Evolutionary conservation across 2,113 vertebrate genomes (phyloP), one percentile per base, ranked within the genome.

Genomic region (Notothenia rossii): DNA sequence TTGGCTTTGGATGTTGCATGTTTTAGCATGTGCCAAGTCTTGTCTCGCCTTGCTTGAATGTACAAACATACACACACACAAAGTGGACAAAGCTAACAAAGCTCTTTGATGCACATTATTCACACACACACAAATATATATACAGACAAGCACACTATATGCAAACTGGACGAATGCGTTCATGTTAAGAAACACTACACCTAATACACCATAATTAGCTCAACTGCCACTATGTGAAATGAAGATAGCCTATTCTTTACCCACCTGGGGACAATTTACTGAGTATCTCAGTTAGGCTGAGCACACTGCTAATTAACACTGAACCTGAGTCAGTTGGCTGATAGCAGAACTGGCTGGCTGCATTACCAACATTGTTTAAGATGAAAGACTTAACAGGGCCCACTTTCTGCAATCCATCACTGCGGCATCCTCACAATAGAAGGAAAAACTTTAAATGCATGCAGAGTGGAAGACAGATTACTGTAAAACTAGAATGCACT

Each of bases 251-350:
- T 85, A 90, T 94, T 92, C 88, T 93, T 93, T 89, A 69, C 79
- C 87, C 93, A 94, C 93, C 92, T 94, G 91, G 89, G 93, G 90
- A 94, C 92, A 94, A 92, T 93, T 94, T 92, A 89, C 85, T 77
- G 79, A 77, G 76, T 79, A 70, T 89, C 84, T 81, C 73, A 75
- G 87, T 89, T 85, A 86, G 82, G 87, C 75, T 76, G 84, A 86
- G 84, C 82, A 83, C 84, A 86, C 63, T 91, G 53, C 87, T 93
- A 92, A 95, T 94, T 93, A 94, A 86, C 86, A 85, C 78, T 69
- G 91, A 90, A 91, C 88, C 79, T 63, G 72, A 77, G 58, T 75
- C 77, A 79, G 69, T 86, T 76, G 54, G 84, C 79, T 78, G 71
- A 73, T 67, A 84, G 80, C 79, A 83, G 62, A 68, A 67, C 2